These are phyloP conservation scores for Mus spicilegus DNA, from an alignment of 2,113 vertebrate species.

Conservation along the genomic window DNA sequence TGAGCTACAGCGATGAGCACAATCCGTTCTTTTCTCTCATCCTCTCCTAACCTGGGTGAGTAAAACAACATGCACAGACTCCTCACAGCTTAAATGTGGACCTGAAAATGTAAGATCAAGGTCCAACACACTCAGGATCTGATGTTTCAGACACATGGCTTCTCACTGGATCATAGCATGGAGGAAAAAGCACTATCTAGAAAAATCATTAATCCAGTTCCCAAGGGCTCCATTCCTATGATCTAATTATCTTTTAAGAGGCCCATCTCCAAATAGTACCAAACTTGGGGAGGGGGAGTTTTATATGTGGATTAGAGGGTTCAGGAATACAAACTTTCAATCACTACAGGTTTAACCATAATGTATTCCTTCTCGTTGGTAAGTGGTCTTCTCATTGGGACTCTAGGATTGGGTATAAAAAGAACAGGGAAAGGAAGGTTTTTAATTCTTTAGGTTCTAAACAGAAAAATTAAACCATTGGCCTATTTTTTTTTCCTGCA, in stretches of 20 bases:
- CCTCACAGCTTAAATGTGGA: background rate
- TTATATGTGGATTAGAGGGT: too few relatives aligned
- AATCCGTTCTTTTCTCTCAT: background rate
- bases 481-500: background rate
- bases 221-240: too few relatives aligned
- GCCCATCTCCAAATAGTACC: background rate
- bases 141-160: background rate
- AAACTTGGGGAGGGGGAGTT: too few relatives aligned
- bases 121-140: background rate
- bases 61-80: background rate
- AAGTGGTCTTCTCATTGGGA: background rate
- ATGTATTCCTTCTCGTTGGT: background rate
- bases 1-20: too few relatives aligned
- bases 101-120: background rate
- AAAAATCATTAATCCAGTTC: background rate
- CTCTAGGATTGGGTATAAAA: background rate
- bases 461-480: background rate
- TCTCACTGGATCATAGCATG: background rate
- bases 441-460: background rate
- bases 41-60: background rate
- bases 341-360: background rate
- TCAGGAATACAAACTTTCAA: background rate
- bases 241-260: background rate
- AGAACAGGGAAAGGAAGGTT: background rate
- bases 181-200: too few relatives aligned